phyloP scores from a whole-genome alignment of 2,888 invertebrate species.

The Germaria angustata region DNA sequence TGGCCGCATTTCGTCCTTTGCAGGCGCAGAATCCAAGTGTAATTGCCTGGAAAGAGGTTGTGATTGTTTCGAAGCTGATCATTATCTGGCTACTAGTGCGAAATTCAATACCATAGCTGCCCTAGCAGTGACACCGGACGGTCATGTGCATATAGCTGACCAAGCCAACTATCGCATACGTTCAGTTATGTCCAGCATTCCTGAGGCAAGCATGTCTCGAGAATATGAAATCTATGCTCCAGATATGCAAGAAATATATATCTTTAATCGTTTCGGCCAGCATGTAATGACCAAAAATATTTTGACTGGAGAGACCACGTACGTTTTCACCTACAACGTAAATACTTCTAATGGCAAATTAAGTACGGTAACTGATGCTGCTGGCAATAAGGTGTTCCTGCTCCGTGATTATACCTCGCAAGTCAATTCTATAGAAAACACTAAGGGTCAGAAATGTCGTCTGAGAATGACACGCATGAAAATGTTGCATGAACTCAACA shows the following conservation, averaged over 20 bases:
- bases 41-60: constrained; percentile 95
- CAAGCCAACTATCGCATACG: constrained; percentile 94
- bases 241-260: constrained; percentile 96
- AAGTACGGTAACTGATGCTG: constrained; percentile 95
- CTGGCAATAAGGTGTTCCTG: constrained; percentile 93
- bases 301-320: constrained; percentile 95
- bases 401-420: constrained; percentile 91
- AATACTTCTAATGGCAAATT: constrained; percentile 97
- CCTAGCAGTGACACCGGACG: constrained; percentile 95
- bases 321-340: constrained; percentile 96
- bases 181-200: constrained; percentile 93
- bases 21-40: constrained; percentile 96
- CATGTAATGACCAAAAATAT: constrained; percentile 96
- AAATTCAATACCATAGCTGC: constrained; percentile 97
- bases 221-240: constrained; percentile 97
- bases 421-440: constrained; percentile 96
- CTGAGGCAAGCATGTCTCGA: constrained; percentile 89
- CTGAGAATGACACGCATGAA: constrained; percentile 95
- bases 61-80: constrained; percentile 95
- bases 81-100: constrained; percentile 94
- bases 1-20: constrained; percentile 95
- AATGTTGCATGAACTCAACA: constrained; percentile 93
- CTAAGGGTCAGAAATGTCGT: constrained; percentile 94
- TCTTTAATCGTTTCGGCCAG: constrained; percentile 96
- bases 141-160: constrained; percentile 96